Conservation (phyloP, 2,797 vertebrate genomes). For the Podarcis lilfordi region DNA sequence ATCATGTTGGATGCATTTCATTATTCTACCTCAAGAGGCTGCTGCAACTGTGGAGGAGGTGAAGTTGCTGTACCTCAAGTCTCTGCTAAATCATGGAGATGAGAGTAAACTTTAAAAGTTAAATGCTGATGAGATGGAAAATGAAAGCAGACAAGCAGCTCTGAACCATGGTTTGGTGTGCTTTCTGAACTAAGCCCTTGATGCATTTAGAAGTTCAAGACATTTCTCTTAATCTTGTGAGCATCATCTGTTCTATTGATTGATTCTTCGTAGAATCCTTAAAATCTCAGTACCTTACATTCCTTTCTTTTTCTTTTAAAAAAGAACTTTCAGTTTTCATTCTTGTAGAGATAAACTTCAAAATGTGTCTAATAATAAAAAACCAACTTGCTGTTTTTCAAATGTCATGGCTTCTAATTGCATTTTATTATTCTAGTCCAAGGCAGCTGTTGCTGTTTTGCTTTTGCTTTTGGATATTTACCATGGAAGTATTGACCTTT, state of each 20-base stretch:
- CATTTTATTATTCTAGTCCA: background rate
- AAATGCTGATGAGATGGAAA: background rate
- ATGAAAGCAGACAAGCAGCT: background rate
- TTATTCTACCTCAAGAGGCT: background rate
- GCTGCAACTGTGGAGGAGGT: background rate
- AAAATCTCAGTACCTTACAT: background rate
- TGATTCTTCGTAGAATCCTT: background rate
- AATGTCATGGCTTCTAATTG: conserved; percentile 6
- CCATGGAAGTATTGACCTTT: background rate
- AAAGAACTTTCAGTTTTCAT: background rate
- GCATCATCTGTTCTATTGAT: background rate
- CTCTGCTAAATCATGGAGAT: background rate
- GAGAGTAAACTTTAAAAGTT: background rate
- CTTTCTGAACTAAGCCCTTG: background rate
- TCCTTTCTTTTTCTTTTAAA: background rate
- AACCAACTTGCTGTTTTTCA: background rate
- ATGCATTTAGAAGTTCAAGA: background rate
- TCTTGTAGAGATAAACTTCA: background rate
- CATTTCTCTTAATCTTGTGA: background rate
- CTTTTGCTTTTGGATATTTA: background rate
- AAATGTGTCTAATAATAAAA: background rate
- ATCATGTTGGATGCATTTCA: background rate
- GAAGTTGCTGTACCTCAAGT: background rate
- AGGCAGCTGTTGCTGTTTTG: conserved; percentile 4
- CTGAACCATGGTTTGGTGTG: background rate